Conservation (phyloP, 2,888 invertebrate genomes). For the Euzetes globulus region DNA sequence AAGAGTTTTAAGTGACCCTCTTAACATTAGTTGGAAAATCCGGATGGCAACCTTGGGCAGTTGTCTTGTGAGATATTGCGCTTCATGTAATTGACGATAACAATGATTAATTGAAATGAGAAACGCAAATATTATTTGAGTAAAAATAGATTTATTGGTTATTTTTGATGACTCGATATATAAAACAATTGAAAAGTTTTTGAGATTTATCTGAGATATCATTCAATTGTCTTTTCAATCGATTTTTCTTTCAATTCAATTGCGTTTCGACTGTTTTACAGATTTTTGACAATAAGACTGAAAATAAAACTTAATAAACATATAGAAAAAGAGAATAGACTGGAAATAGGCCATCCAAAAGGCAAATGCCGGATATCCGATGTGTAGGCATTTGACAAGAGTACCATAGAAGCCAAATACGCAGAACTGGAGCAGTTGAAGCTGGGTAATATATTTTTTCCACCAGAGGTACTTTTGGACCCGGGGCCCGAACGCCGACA, state of each 20-base stretch:
- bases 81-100: too few relatives aligned
- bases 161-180: too few relatives aligned
- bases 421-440: constrained; percentile 64
- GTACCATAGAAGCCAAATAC: not conserved
- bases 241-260: not conserved
- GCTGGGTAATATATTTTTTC: constrained; percentile 86
- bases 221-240: not conserved
- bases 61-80: too few relatives aligned
- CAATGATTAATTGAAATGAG: too few relatives aligned
- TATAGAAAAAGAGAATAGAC: constrained; percentile 31
- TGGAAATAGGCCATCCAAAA: constrained; percentile 25
- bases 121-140: too few relatives aligned
- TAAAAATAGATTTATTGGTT: too few relatives aligned
- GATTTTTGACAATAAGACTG: constrained; percentile 25
- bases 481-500: constrained; percentile 73
- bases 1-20: too few relatives aligned
- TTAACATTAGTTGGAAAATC: too few relatives aligned
- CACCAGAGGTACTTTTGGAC: constrained; percentile 81
- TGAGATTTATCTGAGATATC: not conserved
- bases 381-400: not conserved
- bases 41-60: too few relatives aligned
- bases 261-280: not conserved
- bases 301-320: constrained; percentile 29
- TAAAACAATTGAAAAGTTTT: too few relatives aligned
- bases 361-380: constrained; percentile 6